Conservation (phyloP, 2,888 invertebrate species). For the Drosophila buzzatii region DNA sequence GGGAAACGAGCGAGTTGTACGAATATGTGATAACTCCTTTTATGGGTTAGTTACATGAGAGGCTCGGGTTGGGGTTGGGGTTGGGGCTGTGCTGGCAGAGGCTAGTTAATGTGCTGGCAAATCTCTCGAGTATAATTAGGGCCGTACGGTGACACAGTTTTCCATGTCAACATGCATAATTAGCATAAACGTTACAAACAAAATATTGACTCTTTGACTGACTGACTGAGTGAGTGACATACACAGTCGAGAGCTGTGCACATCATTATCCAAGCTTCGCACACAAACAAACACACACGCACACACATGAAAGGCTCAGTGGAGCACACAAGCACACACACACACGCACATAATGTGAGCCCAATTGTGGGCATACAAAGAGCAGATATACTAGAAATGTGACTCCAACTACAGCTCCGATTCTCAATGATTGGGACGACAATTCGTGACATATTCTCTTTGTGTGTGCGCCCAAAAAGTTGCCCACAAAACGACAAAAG, state of each 20-base stretch:
- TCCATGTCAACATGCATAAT: slow-evolving; percentile 76
- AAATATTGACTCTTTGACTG: slow-evolving; percentile 73
- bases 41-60: background rate
- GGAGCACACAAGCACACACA: slow-evolving; percentile 3
- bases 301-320: slow-evolving; percentile 12
- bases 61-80: background rate
- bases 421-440: slow-evolving; percentile 49
- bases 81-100: background rate
- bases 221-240: slow-evolving; percentile 35
- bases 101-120: slow-evolving; percentile 44
- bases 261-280: slow-evolving; percentile 48
- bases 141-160: slow-evolving; percentile 64
- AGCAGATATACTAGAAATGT: slow-evolving; percentile 13
- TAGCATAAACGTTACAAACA: slow-evolving; percentile 73
- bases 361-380: slow-evolving; percentile 20
- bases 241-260: slow-evolving; percentile 45
- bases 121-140: slow-evolving; percentile 72
- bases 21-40: slow-evolving; percentile 8
- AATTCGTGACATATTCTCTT: slow-evolving; percentile 67
- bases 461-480: slow-evolving; percentile 50
- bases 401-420: slow-evolving; percentile 11
- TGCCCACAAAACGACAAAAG: slow-evolving; percentile 49
- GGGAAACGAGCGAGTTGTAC: background rate
- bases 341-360: slow-evolving; percentile 21
- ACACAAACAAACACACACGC: slow-evolving; percentile 17